phyloP scores from a whole-genome alignment of 2,797 vertebrate species.

The Macropus fuliginosus region DNA sequence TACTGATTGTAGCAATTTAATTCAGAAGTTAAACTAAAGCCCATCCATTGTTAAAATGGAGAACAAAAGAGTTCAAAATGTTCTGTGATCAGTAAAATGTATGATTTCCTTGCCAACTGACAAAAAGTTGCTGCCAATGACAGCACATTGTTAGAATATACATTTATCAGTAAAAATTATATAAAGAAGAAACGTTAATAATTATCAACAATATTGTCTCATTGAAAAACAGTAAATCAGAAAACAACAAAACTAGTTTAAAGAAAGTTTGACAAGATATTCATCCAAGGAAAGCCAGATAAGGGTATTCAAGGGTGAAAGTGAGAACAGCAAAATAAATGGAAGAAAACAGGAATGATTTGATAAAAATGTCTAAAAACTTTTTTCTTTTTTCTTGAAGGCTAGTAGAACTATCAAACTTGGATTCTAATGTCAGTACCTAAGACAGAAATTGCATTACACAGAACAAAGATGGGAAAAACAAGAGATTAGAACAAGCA shows the following conservation, averaged over 20 bases:
- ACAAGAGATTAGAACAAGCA: background rate
- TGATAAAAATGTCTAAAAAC: background rate
- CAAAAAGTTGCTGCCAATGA: background rate
- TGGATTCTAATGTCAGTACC: background rate
- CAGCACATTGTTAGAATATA: background rate
- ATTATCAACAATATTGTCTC: background rate
- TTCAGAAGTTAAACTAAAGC: background rate
- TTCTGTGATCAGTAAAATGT: background rate
- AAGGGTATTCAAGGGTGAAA: background rate
- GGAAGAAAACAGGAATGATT: background rate
- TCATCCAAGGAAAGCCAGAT: background rate
- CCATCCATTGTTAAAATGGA: background rate
- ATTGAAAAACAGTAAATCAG: background rate
- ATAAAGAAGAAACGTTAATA: background rate
- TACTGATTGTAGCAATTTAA: background rate
- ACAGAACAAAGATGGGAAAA: background rate
- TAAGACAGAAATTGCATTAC: background rate
- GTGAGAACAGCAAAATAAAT: background rate
- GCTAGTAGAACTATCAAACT: background rate
- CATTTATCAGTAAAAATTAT: background rate
- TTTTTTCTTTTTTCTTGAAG: background rate
- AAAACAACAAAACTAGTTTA: background rate
- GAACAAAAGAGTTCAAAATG: background rate
- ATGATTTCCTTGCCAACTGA: background rate
- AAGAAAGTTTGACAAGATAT: background rate